Evolutionary conservation across 2,888 invertebrate species (phyloP), one percentile per base, ranked within the genome.

Genomic region (Electrophaes corylata): DNA sequence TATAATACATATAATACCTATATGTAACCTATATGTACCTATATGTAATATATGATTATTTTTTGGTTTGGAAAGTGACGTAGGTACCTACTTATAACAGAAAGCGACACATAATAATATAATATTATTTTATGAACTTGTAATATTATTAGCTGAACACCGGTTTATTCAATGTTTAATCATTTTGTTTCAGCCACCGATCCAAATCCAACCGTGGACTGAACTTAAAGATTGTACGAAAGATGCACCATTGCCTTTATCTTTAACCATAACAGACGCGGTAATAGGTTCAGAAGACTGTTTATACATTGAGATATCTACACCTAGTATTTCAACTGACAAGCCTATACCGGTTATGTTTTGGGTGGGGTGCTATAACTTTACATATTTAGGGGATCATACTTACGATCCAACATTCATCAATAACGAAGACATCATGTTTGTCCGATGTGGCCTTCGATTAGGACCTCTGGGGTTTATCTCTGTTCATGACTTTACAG

Each of bases 271-370:
- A 12, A 6, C 64, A 6, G 39, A 65, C 16, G 47, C 66, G 48
- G 46, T 77, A 23, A 56, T 61, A 37, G 88, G 90, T 33, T 79
- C 84, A 26, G 92, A 92, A 76, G 92, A 92, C 67, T 92, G 92
- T 63, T 80, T 92, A 0, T 90, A 88, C 58, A 72, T 92, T 35
- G 87, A 91, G 66, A 71, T 92, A 11, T 78, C 76, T 23, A 81
- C 85, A 29, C 84, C 85, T 60, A 80, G 71, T 58, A 64, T 85
- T 8, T 73, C 78, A 33, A 79, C 86, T 4, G 70, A 78, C 0
- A 77, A 88, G 63, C 81, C 72, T 12, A 69, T 87, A 66, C 92
- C 93, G 20, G 92, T 93, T 1, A 89, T 93, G 89, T 89, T 93
- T 60, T 92, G 89, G 86, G 84, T 92, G 49, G 91, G 92, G 55